Evolutionary conservation across 2,888 invertebrate species (phyloP), one percentile per base, ranked within the genome.

Genomic region (Linyphia triangularis): DNA sequence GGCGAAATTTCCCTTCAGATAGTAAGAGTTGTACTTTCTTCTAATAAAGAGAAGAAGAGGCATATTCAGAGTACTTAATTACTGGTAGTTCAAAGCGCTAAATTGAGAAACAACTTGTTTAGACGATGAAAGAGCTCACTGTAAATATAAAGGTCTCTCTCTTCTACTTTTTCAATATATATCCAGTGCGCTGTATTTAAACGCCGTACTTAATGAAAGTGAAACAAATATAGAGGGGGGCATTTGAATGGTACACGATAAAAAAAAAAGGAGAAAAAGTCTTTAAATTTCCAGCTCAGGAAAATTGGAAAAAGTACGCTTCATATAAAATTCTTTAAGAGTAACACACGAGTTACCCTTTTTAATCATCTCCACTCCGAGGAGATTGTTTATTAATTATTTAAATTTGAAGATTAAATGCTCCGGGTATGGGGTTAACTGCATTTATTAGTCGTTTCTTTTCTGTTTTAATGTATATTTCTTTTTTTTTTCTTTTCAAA

Each of bases 31-130:
- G 70, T 37, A 86, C 86, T 86, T 86, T 86, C 78, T 81, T 86
- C 81, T 81, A 88, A 88, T 88, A 88, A 88, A 81, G 73, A 81
- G 57, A 82, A 59, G 84, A 85, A 85, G 84, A 28, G 85, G 43
- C 79, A 82, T 75, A 88, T 88, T 88, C 81, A 81, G 61, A 75
- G 75, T 81, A 69, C 86, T 88, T 88, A 88, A 88, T 88, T 88
- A 88, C 79, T 69, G 43, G 57, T 69, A 88, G 86, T 88, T 88
- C 86, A 88, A 88, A 88, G 86, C 86, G 78, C 81, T 81, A 88
- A 81, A 88, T 88, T 75, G 81, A 75, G 86, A 82, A 81, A 88
- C 86, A 88, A 88, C 86, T 75, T 73, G 86, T 88, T 82, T 88
- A 88, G 65, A 86, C 24, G 86, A 88, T 88, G 86, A 88, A 88